A percentile compares a stretch with the other conserved stretches of the same genome.
These are phyloP conservation scores for Agonum fuliginosum DNA, from an alignment of 2,888 invertebrate genomes.

Conservation along the genomic window DNA sequence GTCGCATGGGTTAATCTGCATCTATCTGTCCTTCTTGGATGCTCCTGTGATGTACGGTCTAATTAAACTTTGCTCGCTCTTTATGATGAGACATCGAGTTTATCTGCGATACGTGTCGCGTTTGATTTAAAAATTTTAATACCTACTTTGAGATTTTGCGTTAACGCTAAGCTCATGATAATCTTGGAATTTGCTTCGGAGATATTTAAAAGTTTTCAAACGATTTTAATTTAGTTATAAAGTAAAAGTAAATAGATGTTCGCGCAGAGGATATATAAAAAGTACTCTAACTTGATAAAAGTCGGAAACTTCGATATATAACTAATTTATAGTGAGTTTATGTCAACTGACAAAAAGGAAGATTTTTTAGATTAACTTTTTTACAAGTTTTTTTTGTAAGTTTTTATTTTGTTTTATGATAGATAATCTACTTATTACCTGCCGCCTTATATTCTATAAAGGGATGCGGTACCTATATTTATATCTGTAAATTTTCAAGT, in stretches of 20 bases:
- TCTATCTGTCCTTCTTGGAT: background rate
- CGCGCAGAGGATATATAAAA: background rate
- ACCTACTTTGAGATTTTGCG: conserved; percentile 21
- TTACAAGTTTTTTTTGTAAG: background rate
- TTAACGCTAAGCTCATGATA: conserved; percentile 20
- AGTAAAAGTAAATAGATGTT: conserved; percentile 46
- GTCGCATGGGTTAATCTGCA: background rate
- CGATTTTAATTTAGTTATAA: conserved; percentile 46
- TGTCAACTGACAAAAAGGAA: background rate
- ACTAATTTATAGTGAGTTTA: conserved; percentile 17
- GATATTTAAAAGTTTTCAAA: conserved; percentile 49
- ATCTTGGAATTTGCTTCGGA: conserved; percentile 37
- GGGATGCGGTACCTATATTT: too few species aligned
- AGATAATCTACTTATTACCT: too few species aligned
- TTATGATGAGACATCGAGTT: conserved; percentile 45
- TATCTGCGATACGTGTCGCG: conserved; percentile 20
- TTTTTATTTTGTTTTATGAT: too few species aligned
- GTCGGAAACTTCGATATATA: conserved; percentile 25
- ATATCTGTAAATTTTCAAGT: too few species aligned
- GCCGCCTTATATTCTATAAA: too few species aligned
- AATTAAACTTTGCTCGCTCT: conserved; percentile 47
- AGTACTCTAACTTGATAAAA: conserved; percentile 26
- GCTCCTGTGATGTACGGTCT: conserved; percentile 47
- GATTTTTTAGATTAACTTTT: conserved; percentile 9
- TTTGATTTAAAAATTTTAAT: conserved; percentile 53